Base-by-base conservation (phyloP, 1,140 invertebrate species). In the Homalodisca vitripennis region DNA sequence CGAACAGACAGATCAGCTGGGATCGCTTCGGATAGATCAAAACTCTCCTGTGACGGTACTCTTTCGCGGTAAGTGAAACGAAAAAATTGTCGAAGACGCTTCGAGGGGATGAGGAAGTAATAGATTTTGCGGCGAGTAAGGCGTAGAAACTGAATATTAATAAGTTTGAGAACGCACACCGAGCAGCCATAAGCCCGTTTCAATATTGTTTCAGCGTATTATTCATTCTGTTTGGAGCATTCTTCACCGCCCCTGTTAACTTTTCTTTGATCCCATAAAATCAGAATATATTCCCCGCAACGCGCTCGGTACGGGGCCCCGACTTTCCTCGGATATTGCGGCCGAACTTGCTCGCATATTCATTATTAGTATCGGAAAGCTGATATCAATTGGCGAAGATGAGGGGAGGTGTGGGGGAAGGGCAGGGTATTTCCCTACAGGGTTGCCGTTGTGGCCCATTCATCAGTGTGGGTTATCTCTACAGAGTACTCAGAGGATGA, bases 191-290 rank as follows among this genome's bases (percentile, higher is more conserved):
- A 60, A 60, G 55, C 55, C 55, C 55, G 55, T 60, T 60, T 60
- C 55, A 60, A 60, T 60, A 60, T 60, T 60, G 55, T 60, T 60
- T 60, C 55, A 60, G 55, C 55, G 26, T 60, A 60, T 60, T 60
- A 60, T 60, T 60, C 55, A 60, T 60, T 60, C 55, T 60, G 55
- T 60, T 60, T 60, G 55, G 55, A 60, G 55, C 55, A 60, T 60
- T 60, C 55, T 60, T 60, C 55, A 24, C 55, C 55, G 14, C 55
- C 55, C 55, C 24, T n/a, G 55, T 60, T 60, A 60, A 60, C 22
- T 60, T 60, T 60, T 60, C 55, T 60, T 60, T 60, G 55, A 60
- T 60, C 55, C 55, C 24, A 30, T 60, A 60, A 60, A 60, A 60
- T 60, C 55, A 60, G 55, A 60, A 60, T 60, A 60, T 60, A 30